Percentiles rank a stretch among this genome's conserved stretches.
These are phyloP conservation scores for Engystomops pustulosus DNA, from an alignment of 2,113 vertebrate species.

Conservation along the genomic window DNA sequence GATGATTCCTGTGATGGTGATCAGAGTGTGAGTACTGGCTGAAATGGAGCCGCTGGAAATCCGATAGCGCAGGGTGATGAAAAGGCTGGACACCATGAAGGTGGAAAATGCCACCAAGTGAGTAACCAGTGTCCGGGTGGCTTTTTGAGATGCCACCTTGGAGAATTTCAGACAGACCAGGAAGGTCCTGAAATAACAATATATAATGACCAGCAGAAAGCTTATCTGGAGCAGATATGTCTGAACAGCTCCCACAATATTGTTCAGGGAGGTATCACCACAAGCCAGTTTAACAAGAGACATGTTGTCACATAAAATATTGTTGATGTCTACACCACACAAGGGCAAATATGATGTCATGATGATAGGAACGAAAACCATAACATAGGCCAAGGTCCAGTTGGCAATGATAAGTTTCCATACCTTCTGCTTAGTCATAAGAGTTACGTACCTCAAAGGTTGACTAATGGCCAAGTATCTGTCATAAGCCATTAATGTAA, in stretches of 20 bases:
- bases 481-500: conserved; percentile 44
- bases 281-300: conserved; percentile 33
- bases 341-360: conserved; percentile 16
- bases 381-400: no score
- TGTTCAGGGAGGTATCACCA: conserved; percentile 12
- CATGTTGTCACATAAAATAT: conserved; percentile 42
- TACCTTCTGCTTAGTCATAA: neutral
- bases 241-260: neutral
- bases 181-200: conserved; percentile 36
- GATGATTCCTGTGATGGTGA: no score
- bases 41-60: no score
- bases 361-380: no score
- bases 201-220: neutral
- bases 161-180: conserved; percentile 36
- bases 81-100: neutral
- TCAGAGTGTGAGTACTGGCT: no score
- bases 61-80: no score
- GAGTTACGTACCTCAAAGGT: conserved; percentile 11
- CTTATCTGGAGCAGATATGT: neutral
- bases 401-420: no score
- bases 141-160: conserved; percentile 35
- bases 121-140: conserved; percentile 26
- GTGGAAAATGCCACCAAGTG: conserved; percentile 19
- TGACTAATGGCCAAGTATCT: conserved; percentile 21
- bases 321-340: neutral